Evolutionary conservation across 2,797 vertebrate genomes (phyloP), one percentile per base, ranked within the genome.

Genomic region (Myiothlypis coronata): DNA sequence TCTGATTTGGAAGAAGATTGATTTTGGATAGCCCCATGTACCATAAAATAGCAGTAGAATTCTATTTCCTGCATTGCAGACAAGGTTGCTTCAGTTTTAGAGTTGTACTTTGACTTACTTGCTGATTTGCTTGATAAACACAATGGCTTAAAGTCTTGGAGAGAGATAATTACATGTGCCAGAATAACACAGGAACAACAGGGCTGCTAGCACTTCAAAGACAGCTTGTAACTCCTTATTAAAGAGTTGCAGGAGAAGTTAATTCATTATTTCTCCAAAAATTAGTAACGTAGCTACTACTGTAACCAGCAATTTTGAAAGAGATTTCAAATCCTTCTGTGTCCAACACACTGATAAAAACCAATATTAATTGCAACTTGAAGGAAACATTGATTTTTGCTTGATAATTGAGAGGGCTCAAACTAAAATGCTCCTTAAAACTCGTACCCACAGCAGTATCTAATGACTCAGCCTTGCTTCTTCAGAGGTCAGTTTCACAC

Each of bases 61-160:
- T 96, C 76, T 94, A 95, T 96, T 97, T 96, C 87, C 87, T 86
- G 63, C 68, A 87, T 83, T 72, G 83, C 70, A 96, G 94, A 95
- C 90, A 95, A 96, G 67, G 55, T 52, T 87, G 79, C 70, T 84
- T 96, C 85, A 65, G 81, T 91, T 92, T 81, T 94, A 80, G 75
- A 88, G 72, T 44, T 94, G 77, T 46, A 72, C 90, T 96, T 96
- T 95, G 87, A 94, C 74, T 96, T 96, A 91, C 74, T 97, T 93
- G 80, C 60, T 96, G 96, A 97, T 95, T 93, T 93, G 37, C 70
- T 88, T 94, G 93, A 97, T 95, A 97, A 97, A 94, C 41, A 74
- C 72, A 80, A 94, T 0, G 2, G 70, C 80, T 81, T 92, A 85
- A 93, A 87, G 53, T 39, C 89, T 94, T 78, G 60, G 90, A 91